Percentiles rank a stretch among this genome's conserved stretches.
Conservation (phyloP, 2,888 invertebrate species). For the Bombylius major region DNA sequence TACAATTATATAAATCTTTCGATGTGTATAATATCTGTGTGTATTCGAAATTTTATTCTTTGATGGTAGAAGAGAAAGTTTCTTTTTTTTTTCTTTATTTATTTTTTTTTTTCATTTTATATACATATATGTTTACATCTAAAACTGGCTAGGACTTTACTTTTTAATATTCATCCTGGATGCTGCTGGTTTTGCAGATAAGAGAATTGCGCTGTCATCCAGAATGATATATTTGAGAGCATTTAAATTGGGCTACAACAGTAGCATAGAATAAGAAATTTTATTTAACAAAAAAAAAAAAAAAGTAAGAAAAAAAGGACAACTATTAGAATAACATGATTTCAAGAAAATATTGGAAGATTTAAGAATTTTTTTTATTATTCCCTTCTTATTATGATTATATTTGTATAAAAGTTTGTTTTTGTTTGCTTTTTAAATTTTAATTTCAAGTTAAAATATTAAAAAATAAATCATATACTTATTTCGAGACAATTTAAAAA, state of each 20-base stretch:
- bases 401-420: too few species aligned
- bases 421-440: too few species aligned
- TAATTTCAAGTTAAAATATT: too few species aligned
- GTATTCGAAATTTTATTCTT: too few species aligned
- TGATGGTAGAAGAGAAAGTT: conserved; percentile 2
- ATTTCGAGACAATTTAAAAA: too few species aligned
- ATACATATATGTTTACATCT: neutral
- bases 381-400: too few species aligned
- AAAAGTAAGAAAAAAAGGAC: neutral
- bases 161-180: conserved; percentile 16
- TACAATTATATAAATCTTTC: too few species aligned
- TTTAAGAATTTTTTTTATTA: neutral
- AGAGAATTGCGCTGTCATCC: conserved; percentile 58
- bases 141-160: conserved; percentile 11
- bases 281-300: too few species aligned
- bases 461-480: too few species aligned
- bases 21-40: too few species aligned
- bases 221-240: conserved; percentile 50
- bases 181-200: conserved; percentile 41
- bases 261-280: too few species aligned
- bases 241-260: conserved; percentile 34
- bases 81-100: conserved; percentile 1
- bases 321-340: neutral
- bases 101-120: neutral
- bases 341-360: neutral